A percentile compares a stretch with the other conserved stretches of the same genome.
Conservation (phyloP, 30 jellyfish, hydroid and myxozoan species). For the Aurelia aurita region DNA sequence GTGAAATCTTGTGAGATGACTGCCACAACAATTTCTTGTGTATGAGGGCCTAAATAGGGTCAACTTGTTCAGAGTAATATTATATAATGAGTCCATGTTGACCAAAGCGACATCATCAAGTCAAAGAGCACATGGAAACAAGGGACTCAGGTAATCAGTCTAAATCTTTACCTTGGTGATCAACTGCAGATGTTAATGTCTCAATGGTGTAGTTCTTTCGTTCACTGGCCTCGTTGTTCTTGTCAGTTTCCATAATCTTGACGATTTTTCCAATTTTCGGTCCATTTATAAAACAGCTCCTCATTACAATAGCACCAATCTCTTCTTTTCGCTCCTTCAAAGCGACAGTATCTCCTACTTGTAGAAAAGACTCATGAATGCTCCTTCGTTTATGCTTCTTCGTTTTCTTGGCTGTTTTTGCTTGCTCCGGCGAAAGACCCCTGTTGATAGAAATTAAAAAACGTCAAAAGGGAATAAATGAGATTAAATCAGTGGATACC, state of each 20-base stretch:
- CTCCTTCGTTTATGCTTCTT: slow-evolving; percentile 13
- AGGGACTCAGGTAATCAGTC: no score
- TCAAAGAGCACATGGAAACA: no score
- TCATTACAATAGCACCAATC: slow-evolving; percentile 79
- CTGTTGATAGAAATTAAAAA: slow-evolving; percentile 54
- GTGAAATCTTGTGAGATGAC: no score
- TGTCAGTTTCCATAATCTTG: slow-evolving; percentile 30
- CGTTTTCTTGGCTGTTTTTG: slow-evolving; percentile 14
- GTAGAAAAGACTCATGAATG: slow-evolving; percentile 19
- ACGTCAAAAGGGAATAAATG: no score
- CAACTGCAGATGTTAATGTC: not conserved
- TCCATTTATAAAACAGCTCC: slow-evolving; percentile 19
- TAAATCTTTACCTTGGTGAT: no score
- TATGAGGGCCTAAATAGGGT: no score
- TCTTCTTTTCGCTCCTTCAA: slow-evolving; percentile 81
- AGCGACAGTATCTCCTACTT: slow-evolving; percentile 85
- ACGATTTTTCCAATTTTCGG: slow-evolving; percentile 61
- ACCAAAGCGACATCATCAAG: no score
- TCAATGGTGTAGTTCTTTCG: slow-evolving; percentile 56
- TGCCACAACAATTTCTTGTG: no score
- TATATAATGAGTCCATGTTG: no score
- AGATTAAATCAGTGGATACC: no score
- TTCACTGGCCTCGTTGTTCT: slow-evolving; percentile 29
- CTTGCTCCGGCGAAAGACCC: slow-evolving; percentile 91
- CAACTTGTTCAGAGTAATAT: no score